Percentiles rank a stretch among this genome's conserved stretches.
Evolutionary conservation across 2,888 invertebrate species (phyloP).

Genomic region (Trissolcus brochymenae): DNA sequence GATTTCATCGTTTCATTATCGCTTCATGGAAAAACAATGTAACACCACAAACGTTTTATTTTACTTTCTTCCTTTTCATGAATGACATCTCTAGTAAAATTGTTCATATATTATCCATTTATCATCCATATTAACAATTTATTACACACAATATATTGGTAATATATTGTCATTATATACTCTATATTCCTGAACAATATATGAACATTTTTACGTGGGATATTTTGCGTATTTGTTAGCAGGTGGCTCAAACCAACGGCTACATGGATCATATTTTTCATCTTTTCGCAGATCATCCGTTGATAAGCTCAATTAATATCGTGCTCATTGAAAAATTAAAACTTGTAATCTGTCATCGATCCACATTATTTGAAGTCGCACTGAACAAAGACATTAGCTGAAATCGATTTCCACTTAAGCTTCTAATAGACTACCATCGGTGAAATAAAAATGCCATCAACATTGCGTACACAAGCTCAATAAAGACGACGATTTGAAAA

Average conservation of each 20-base stretch:
- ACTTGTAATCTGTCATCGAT: slow-evolving; percentile 22
- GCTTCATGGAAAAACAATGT: background rate
- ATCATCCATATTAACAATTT: no score
- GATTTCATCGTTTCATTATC: slow-evolving; percentile 4
- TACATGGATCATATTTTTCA: slow-evolving; percentile 24
- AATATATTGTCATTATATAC: no score
- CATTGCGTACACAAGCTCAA: slow-evolving; percentile 11
- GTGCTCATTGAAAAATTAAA: slow-evolving; percentile 40
- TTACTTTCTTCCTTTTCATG: slow-evolving; percentile 8
- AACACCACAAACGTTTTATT: slow-evolving; percentile 4
- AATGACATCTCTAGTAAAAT: background rate
- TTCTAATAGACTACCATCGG: slow-evolving; percentile 31
- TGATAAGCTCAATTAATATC: slow-evolving; percentile 24
- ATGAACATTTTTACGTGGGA: no score
- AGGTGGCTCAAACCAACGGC: slow-evolving; percentile 4
- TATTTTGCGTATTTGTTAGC: slow-evolving; percentile 1
- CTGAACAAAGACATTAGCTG: slow-evolving; percentile 32
- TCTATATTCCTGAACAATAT: background rate
- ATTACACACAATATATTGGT: no score
- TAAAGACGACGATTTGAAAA: slow-evolving; percentile 3
- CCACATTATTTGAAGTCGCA: slow-evolving; percentile 8
- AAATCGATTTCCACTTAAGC: slow-evolving; percentile 53
- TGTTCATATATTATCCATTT: no score
- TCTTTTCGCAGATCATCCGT: slow-evolving; percentile 29
- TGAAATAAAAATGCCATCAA: slow-evolving; percentile 32